phyloP scores from a whole-genome alignment of 2,113 vertebrate species.

The Elephas maximus region DNA sequence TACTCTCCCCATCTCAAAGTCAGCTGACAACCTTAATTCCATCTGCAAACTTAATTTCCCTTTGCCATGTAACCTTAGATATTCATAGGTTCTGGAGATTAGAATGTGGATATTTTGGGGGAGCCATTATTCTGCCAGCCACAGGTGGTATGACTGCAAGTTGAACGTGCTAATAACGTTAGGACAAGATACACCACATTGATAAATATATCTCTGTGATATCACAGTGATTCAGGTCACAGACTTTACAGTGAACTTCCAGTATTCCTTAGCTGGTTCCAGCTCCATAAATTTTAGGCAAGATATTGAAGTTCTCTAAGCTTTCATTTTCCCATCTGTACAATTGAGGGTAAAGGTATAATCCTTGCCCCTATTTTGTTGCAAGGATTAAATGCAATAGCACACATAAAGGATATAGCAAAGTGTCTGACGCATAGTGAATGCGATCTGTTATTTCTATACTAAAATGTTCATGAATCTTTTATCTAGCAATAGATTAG shows the following conservation, averaged over 20 bases:
- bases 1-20: not conserved
- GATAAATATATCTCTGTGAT: not conserved
- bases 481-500: constrained; percentile 5
- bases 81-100: not conserved
- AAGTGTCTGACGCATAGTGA: not conserved
- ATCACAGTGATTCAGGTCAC: not conserved
- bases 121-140: not conserved
- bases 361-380: constrained; percentile 22
- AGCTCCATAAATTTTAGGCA: constrained; percentile 17
- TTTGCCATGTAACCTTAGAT: not conserved
- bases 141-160: not conserved
- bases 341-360: not conserved
- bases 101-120: not conserved
- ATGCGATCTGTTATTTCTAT: not conserved
- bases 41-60: constrained; percentile 24
- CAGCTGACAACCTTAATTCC: not conserved
- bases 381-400: not conserved
- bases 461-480: not conserved
- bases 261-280: constrained; percentile 3
- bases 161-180: not conserved
- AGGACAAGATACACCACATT: not conserved
- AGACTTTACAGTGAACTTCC: not conserved
- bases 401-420: not conserved
- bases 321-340: constrained; percentile 47
- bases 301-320: not conserved